A percentile compares a stretch with the other conserved stretches of the same genome.
phyloP scores from a whole-genome alignment of 2,113 vertebrate genomes.

The Phainopepla nitens region DNA sequence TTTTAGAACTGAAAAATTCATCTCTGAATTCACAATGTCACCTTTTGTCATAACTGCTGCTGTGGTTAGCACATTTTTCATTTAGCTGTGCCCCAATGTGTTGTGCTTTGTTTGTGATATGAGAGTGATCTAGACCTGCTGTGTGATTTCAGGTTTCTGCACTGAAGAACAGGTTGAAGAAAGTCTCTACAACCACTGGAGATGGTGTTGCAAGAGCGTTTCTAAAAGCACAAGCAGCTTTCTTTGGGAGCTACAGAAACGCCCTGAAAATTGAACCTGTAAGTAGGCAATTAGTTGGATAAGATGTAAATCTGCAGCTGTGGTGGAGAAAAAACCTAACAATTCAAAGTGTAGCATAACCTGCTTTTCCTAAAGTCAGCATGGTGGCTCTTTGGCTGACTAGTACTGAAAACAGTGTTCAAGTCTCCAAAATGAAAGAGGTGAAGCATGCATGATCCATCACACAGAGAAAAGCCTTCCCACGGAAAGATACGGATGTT shows the following conservation, averaged over 20 bases:
- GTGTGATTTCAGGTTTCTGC: slow-evolving; percentile 82
- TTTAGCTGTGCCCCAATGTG: background rate
- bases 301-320: background rate
- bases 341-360: background rate
- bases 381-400: background rate
- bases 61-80: background rate
- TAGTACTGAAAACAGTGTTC: background rate
- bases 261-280: slow-evolving; percentile 92
- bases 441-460: background rate
- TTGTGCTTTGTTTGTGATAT: background rate
- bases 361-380: background rate
- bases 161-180: slow-evolving; percentile 92
- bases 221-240: slow-evolving; percentile 90
- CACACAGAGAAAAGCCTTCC: background rate
- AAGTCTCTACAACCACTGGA: slow-evolving; percentile 91
- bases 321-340: background rate
- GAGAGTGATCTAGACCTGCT: background rate
- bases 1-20: background rate
- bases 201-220: slow-evolving; percentile 93
- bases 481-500: background rate
- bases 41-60: background rate
- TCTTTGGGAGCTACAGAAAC: slow-evolving; percentile 95
- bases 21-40: background rate
- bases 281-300: slow-evolving; percentile 62
- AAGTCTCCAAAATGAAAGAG: background rate